These are phyloP conservation scores for Ibidorhyncha struthersii DNA, from an alignment of 2,113 vertebrate genomes.

Conservation along the genomic window DNA sequence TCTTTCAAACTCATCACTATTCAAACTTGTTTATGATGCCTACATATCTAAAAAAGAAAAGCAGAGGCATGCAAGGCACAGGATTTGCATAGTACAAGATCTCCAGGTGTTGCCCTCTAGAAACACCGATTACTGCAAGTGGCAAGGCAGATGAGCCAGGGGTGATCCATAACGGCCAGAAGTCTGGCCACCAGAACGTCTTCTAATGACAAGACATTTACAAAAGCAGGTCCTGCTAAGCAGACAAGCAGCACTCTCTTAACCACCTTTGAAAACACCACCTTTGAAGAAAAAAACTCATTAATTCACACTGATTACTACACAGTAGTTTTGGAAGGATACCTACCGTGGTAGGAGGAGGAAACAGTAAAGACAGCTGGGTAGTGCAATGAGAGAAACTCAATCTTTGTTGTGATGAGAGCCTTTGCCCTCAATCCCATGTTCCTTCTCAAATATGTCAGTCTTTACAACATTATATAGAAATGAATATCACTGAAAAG, in stretches of 20 bases:
- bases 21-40: neutral
- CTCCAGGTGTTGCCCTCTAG: neutral
- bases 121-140: neutral
- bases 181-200: neutral
- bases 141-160: neutral
- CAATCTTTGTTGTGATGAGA: neutral
- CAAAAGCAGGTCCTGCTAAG: neutral
- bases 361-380: neutral
- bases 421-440: neutral
- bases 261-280: neutral
- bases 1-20: neutral
- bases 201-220: neutral
- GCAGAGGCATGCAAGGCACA: neutral
- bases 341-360: slow-evolving; percentile 50
- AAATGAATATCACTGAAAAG: slow-evolving; percentile 34
- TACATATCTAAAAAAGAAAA: slow-evolving; percentile 26
- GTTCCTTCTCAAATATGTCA: neutral
- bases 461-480: neutral
- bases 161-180: neutral
- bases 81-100: neutral
- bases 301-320: slow-evolving; percentile 5
- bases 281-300: neutral
- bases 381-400: neutral
- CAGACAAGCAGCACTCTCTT: slow-evolving; percentile 15
- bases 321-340: slow-evolving; percentile 21